Base-by-base conservation (phyloP, 2,888 invertebrate genomes). In the Metallyticus violacea region DNA sequence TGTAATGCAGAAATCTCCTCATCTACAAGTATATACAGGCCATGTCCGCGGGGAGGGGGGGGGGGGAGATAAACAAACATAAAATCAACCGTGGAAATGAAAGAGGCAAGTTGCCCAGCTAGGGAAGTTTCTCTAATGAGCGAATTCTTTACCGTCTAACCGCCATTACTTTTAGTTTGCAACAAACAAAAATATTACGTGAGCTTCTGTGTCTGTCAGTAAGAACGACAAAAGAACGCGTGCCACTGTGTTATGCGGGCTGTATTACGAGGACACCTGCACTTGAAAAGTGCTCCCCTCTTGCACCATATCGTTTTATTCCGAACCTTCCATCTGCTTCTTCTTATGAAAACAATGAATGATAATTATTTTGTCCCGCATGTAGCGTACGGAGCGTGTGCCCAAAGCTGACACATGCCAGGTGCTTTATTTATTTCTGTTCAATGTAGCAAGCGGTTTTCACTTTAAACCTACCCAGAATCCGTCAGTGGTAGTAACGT, bases 361-460 rank as follows among this genome's bases (percentile, higher is more conserved):
- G 40, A 62, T 83, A 83, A 77, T 83, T 83, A 83, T 77, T 83
- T 83, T 83, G 77, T 83, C 83, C 83, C 83, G 83, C 83, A 83
- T 83, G n/a, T 26, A 82, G 26, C 22, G 25, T 26, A 82, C 82
- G 62, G 27, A 82, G 22, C 40, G 40, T 62, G 15, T 62, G 40
- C 40, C 40, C 22, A 9, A 15, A 62, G 4, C 40, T 62, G 40
- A 62, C 40, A 62, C 2, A 15, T 62, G 40, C 40, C 40, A 62
- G 40, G 40, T 62, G 40, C 22, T 62, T 62, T 62, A 62, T 62
- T 62, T 62, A 62, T 62, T 62, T 62, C 40, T 62, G 40, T 62
- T 62, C 15, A 62, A 62, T 62, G 15, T 62, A 62, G 40, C 22
- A 62, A 15, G 22, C 40, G 7, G 40, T 40, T 40, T 7, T 40